Percentiles rank a stretch among this genome's conserved stretches.
These are phyloP conservation scores for Apotomis capreana DNA, from an alignment of 2,888 invertebrate species.

Conservation along the genomic window DNA sequence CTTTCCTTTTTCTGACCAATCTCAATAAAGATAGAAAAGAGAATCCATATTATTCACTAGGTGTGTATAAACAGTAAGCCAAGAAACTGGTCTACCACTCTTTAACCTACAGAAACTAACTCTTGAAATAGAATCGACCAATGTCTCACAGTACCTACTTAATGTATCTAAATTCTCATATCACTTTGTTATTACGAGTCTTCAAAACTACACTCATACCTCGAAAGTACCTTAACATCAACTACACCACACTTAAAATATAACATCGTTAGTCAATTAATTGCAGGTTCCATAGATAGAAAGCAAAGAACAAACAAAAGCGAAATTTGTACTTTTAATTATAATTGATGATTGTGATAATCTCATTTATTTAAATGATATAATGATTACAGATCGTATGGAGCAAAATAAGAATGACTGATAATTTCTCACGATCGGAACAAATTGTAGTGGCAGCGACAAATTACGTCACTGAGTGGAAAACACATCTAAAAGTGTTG, in stretches of 20 bases:
- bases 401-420: constrained; percentile 23
- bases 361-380: constrained; percentile 34
- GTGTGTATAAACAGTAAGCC: too few relatives aligned
- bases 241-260: too few relatives aligned
- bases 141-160: too few relatives aligned
- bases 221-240: too few relatives aligned
- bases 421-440: constrained; percentile 38
- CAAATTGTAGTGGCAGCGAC: constrained; percentile 22
- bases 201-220: too few relatives aligned
- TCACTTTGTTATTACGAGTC: too few relatives aligned
- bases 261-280: background rate
- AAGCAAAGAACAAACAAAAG: constrained; percentile 33
- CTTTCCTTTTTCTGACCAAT: constrained; percentile 17
- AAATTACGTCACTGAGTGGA: constrained; percentile 34
- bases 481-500: constrained; percentile 12
- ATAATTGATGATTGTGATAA: constrained; percentile 38
- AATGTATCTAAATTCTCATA: too few relatives aligned
- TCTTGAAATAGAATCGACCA: too few relatives aligned
- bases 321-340: constrained; percentile 35
- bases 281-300: constrained; percentile 28
- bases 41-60: background rate
- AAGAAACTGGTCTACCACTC: too few relatives aligned
- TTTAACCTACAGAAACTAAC: too few relatives aligned
- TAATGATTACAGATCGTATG: constrained; percentile 25
- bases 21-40: background rate